These are phyloP conservation scores for Monochamus saltuarius DNA, from an alignment of 1,140 invertebrate genomes.

Conservation along the genomic window DNA sequence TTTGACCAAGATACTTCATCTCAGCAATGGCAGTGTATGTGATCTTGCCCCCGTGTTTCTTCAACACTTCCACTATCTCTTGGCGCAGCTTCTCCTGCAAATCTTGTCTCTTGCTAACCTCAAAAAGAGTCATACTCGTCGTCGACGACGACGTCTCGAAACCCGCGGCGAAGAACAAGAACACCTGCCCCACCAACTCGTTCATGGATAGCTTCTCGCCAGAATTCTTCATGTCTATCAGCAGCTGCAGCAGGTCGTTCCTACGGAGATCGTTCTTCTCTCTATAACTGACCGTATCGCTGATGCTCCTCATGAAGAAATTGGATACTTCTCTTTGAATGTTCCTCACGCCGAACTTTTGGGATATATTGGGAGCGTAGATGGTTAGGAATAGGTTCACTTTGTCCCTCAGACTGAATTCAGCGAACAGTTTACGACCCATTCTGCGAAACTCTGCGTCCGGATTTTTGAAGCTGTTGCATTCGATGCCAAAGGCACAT, in stretches of 20 bases:
- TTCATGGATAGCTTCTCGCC: constrained; percentile 46
- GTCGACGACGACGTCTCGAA: constrained; percentile 55
- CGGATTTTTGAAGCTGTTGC: constrained; percentile 51
- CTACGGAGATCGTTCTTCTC: constrained; percentile 49
- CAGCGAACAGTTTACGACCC: constrained; percentile 36
- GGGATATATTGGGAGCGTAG: neutral
- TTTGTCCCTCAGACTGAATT: neutral
- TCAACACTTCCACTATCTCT: constrained; percentile 52
- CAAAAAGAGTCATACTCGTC: constrained; percentile 53
- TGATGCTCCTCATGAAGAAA: constrained; percentile 53
- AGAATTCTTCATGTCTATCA: constrained; percentile 41
- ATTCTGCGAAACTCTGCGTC: constrained; percentile 52
- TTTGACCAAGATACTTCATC: constrained; percentile 51
- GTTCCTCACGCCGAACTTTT: constrained; percentile 1
- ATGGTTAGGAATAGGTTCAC: neutral
- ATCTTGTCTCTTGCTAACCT: constrained; percentile 52
- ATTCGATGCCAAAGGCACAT: constrained; percentile 57
- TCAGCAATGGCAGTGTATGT: constrained; percentile 59
- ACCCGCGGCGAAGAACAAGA: constrained; percentile 50
- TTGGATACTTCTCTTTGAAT: constrained; percentile 36
- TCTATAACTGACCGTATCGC: constrained; percentile 52
- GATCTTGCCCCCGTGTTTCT: constrained; percentile 52
- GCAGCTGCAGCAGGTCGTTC: constrained; percentile 58
- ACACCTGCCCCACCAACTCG: constrained; percentile 16
- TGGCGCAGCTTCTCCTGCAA: constrained; percentile 52